phyloP scores from a whole-genome alignment of 2,113 vertebrate species.

The Corydoras maculifer region DNA sequence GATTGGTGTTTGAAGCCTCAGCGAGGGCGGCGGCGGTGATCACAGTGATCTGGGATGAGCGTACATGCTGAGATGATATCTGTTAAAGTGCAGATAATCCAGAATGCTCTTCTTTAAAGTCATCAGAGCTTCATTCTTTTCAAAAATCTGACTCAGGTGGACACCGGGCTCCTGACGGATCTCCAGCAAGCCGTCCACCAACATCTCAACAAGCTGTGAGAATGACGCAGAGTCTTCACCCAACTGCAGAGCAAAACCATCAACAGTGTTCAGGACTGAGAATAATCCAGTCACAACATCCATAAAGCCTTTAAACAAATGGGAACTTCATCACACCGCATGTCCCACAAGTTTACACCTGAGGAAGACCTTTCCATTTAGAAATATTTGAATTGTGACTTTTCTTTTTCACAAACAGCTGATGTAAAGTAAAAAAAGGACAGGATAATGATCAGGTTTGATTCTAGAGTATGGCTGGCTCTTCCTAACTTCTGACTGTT shows the following conservation, averaged over 20 bases:
- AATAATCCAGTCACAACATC: background rate
- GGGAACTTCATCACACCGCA: too few species aligned
- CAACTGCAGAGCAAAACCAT: conserved; percentile 36
- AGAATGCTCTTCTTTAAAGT: conserved; percentile 63
- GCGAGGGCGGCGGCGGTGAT: background rate
- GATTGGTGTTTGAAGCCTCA: too few species aligned
- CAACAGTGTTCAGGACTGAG: background rate
- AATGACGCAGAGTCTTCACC: conserved; percentile 40
- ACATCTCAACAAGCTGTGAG: conserved; percentile 46
- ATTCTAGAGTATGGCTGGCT: too few species aligned
- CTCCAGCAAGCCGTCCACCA: conserved; percentile 52
- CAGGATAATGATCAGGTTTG: too few species aligned
- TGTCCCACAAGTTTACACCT: too few species aligned
- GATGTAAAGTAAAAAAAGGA: too few species aligned
- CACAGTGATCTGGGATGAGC: conserved; percentile 52
- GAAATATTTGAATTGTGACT: too few species aligned
- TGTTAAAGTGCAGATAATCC: conserved; percentile 72
- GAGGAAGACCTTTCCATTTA: too few species aligned
- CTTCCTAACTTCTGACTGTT: too few species aligned
- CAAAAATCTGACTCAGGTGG: conserved; percentile 44
- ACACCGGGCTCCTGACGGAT: conserved; percentile 42
- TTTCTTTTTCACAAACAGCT: too few species aligned
- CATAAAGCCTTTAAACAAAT: too few species aligned
- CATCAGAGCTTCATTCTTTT: conserved; percentile 33
- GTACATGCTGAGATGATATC: conserved; percentile 82